Percentiles rank a stretch among this genome's conserved stretches.
phyloP scores from a whole-genome alignment of 2,888 invertebrate genomes.

The Altica lythri region DNA sequence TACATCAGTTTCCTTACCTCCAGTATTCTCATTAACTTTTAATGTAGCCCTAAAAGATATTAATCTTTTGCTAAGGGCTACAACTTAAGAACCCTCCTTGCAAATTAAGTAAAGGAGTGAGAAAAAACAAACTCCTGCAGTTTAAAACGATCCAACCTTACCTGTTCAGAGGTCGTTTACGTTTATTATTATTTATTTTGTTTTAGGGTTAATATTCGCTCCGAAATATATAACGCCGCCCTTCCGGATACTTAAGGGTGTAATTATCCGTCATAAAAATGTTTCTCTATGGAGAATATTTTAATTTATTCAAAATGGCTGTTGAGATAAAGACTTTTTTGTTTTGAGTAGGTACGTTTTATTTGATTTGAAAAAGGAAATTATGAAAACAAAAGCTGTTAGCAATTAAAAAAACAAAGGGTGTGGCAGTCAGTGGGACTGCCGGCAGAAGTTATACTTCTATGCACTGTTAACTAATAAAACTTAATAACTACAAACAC shows the following conservation, averaged over 20 bases:
- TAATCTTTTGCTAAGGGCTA: slow-evolving; percentile 42
- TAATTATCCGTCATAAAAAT: slow-evolving; percentile 1
- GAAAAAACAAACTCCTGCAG: slow-evolving; percentile 1
- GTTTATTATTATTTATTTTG: slow-evolving; percentile 37
- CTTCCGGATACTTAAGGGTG: not conserved
- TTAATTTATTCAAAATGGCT: slow-evolving; percentile 2
- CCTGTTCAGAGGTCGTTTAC: slow-evolving; percentile 35
- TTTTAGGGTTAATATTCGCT: slow-evolving; percentile 15
- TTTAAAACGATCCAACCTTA: slow-evolving; percentile 15
- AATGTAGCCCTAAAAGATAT: slow-evolving; percentile 47
- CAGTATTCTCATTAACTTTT: slow-evolving; percentile 46
- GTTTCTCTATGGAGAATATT: not conserved
- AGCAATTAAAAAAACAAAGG: too few species aligned
- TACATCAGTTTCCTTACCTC: too few species aligned
- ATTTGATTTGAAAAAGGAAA: too few species aligned
- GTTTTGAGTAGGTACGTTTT: too few species aligned
- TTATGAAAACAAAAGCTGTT: slow-evolving; percentile 7
- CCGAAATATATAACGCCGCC: too few species aligned
- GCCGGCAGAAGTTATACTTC: too few species aligned
- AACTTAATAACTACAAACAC: too few species aligned
- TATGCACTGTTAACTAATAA: too few species aligned
- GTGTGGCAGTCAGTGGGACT: too few species aligned
- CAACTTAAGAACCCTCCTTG: slow-evolving; percentile 29
- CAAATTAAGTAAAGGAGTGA: slow-evolving; percentile 31
- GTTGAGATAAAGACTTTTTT: not conserved